Percentiles rank a stretch among this genome's conserved stretches.
These are phyloP conservation scores for Cyclophora punctaria DNA, from an alignment of 2,888 invertebrate species.

Conservation along the genomic window DNA sequence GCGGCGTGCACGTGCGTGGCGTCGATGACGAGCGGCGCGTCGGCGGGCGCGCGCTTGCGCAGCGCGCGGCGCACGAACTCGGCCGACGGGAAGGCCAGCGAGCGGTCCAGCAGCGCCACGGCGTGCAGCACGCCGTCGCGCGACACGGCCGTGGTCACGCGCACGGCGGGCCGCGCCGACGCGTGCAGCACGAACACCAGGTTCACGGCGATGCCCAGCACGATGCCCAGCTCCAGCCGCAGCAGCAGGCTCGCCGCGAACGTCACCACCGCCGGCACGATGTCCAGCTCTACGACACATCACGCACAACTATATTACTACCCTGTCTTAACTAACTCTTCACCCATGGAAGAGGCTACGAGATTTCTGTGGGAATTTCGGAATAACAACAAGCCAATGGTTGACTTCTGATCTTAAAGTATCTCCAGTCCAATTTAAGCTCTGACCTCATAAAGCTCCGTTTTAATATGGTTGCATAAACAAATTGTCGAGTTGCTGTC, in stretches of 20 bases:
- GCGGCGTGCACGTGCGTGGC: constrained; percentile 87
- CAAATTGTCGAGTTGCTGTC: no score
- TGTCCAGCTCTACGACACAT: constrained; percentile 82
- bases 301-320: neutral
- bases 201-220: constrained; percentile 87
- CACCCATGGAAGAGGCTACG: no score
- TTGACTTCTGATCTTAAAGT: neutral
- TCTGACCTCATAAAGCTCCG: no score
- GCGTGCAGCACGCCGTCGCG: constrained; percentile 63
- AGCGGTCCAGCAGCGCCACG: constrained; percentile 80
- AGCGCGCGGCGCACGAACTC: constrained; percentile 84
- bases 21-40: constrained; percentile 81
- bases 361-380: neutral
- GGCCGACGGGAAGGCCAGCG: constrained; percentile 86
- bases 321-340: neutral
- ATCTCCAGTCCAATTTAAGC: neutral
- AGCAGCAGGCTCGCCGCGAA: constrained; percentile 86
- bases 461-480: no score
- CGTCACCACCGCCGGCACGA: constrained; percentile 87
- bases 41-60: constrained; percentile 77
- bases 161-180: constrained; percentile 87
- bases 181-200: constrained; percentile 87
- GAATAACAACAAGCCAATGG: neutral
- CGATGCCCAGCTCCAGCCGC: constrained; percentile 91
- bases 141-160: constrained; percentile 77